Evolutionary conservation across 2,797 vertebrate species (phyloP).

Genomic region (Microctenopoma lineatum): DNA sequence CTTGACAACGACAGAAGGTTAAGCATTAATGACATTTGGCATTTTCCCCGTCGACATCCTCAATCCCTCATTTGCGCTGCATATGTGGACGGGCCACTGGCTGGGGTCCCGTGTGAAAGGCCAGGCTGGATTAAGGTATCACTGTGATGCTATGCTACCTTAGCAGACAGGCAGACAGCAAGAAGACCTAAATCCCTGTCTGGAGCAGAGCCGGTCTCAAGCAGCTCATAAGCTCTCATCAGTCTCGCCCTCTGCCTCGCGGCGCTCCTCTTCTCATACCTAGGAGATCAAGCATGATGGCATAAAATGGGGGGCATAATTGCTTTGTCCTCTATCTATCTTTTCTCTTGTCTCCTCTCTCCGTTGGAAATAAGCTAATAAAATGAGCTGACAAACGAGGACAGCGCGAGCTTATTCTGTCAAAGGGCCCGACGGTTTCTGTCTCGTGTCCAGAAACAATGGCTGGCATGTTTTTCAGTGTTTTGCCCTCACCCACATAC

Average conservation of each 20-base stretch:
- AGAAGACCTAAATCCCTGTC: slow-evolving; percentile 80
- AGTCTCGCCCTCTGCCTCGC: slow-evolving; percentile 68
- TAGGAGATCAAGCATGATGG: slow-evolving; percentile 74
- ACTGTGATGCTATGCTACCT: slow-evolving; percentile 66
- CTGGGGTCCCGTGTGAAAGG: slow-evolving; percentile 72
- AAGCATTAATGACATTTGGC: slow-evolving; percentile 68
- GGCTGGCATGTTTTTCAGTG: slow-evolving; percentile 42
- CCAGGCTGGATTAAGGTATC: slow-evolving; percentile 85
- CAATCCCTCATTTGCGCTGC: slow-evolving; percentile 78
- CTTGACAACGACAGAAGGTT: slow-evolving; percentile 14
- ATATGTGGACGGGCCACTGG: slow-evolving; percentile 63
- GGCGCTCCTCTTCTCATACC: slow-evolving; percentile 48
- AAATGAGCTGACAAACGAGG: slow-evolving; percentile 60
- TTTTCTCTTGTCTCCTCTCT: slow-evolving; percentile 39
- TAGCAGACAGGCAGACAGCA: slow-evolving; percentile 60
- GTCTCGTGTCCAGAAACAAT: slow-evolving; percentile 39
- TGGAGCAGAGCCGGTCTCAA: slow-evolving; percentile 68
- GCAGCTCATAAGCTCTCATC: slow-evolving; percentile 81
- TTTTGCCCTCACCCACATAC: slow-evolving; percentile 42
- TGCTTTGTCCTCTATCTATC: slow-evolving; percentile 74
- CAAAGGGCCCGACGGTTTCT: slow-evolving; percentile 31
- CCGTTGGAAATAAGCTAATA: slow-evolving; percentile 67
- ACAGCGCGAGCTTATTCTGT: slow-evolving; percentile 37
- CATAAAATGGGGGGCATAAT: slow-evolving; percentile 77
- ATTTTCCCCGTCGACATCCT: slow-evolving; percentile 71